These are phyloP conservation scores for Helicorthomorpha holstii DNA, from an alignment of 1,140 invertebrate genomes.

Conservation along the genomic window DNA sequence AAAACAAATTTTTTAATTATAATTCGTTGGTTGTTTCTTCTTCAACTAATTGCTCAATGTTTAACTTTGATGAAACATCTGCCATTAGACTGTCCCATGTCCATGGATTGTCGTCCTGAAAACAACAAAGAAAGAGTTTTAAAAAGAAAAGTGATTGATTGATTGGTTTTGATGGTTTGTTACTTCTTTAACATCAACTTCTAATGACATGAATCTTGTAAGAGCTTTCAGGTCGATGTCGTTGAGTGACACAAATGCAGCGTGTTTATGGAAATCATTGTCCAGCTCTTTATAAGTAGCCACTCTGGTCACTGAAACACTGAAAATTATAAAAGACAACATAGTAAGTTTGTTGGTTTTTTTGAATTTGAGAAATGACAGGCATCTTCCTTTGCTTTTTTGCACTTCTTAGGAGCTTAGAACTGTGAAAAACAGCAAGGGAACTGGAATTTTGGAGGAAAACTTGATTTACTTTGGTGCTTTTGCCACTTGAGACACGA, in stretches of 20 bases:
- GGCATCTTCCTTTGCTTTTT: neutral
- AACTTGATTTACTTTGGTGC: constrained; percentile 35
- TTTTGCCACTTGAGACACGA: constrained; percentile 35
- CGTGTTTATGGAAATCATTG: constrained; percentile 44
- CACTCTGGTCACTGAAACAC: constrained; percentile 37
- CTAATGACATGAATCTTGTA: constrained; percentile 38
- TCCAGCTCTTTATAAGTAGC: constrained; percentile 49
- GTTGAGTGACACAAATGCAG: constrained; percentile 16
- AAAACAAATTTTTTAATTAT: too few species aligned
- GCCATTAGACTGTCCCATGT: constrained; percentile 50
- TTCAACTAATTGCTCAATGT: too few species aligned
- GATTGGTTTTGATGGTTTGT: neutral
- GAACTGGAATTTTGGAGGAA: constrained; percentile 2
- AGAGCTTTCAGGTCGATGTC: constrained; percentile 44
- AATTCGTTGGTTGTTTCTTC: too few species aligned
- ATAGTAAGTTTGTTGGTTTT: neutral
- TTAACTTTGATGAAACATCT: constrained; percentile 45
- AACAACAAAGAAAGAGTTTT: constrained; percentile 3
- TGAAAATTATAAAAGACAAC: constrained; percentile 16
- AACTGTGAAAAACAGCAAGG: too few species aligned
- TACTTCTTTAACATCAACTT: constrained; percentile 33
- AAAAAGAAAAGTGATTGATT: constrained; percentile 5
- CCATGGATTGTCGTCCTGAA: constrained; percentile 40
- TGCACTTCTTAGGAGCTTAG: too few species aligned
- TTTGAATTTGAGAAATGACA: constrained; percentile 1